Evolutionary conservation across 2,113 vertebrate species (phyloP).

Genomic region (Agapornis roseicollis): DNA sequence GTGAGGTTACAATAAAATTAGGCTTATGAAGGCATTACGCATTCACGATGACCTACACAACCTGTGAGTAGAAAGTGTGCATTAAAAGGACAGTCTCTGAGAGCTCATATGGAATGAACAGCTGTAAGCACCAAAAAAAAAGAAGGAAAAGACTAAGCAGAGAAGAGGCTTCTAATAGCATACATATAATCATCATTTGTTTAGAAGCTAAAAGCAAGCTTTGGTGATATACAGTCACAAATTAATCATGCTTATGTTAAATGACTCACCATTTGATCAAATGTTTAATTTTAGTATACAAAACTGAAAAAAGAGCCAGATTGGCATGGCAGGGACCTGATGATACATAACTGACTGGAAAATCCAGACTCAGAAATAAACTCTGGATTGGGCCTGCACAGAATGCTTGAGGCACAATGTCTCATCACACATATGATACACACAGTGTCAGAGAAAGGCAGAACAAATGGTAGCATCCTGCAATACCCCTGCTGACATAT

Average conservation of each 20-base stretch:
- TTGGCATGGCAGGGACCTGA: background rate
- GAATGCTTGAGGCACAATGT: background rate
- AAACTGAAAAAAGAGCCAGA: slow-evolving; percentile 33
- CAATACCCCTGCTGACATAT: slow-evolving; percentile 19
- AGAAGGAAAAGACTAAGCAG: background rate
- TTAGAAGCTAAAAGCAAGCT: background rate
- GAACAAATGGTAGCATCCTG: slow-evolving; percentile 9
- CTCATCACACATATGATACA: slow-evolving; percentile 24
- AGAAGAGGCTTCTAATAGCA: background rate
- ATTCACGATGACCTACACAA: background rate
- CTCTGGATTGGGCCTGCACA: background rate
- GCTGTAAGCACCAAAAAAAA: background rate
- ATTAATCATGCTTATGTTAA: background rate
- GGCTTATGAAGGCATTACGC: background rate
- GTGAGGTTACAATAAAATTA: background rate
- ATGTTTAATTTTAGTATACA: slow-evolving; percentile 47
- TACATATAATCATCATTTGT: background rate
- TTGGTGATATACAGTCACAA: slow-evolving; percentile 1
- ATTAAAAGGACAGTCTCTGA: background rate
- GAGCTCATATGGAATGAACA: background rate
- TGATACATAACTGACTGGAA: slow-evolving; percentile 29
- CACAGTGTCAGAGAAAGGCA: slow-evolving; percentile 18
- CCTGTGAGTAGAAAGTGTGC: background rate
- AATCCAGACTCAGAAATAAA: slow-evolving; percentile 32
- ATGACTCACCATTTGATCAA: slow-evolving; percentile 47